Evolutionary conservation across 1,140 invertebrate species (phyloP), one percentile per base, ranked within the genome.

Genomic region (Trichonephila clavata): DNA sequence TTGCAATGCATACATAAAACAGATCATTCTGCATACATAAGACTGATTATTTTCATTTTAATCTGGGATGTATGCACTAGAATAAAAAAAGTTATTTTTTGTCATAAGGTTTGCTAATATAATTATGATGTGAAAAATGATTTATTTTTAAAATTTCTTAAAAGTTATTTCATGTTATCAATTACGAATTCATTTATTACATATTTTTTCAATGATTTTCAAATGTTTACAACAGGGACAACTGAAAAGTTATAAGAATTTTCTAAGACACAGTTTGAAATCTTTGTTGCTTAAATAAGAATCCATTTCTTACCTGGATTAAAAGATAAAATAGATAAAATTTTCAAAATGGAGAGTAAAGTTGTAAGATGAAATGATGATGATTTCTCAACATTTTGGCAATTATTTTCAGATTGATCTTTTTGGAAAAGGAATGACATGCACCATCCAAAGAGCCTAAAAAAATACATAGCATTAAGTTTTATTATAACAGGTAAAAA

Each of bases 321-420:
- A 68, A 92, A 86, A 68, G 91, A 86, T 39, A 92, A 71, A 59
- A 92, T 57, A 39, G 91, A 86, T 59, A 92, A 92, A 32, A 92
- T 71, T 60, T 92, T 92, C 21, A 92, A 63, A 86, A 71, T 92
- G 21, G 81, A 86, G 13, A 92, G 43, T 71, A 92, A 77, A 16
- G 91, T 92, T 24, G 91, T 57, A 20, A 57, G 91, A 77, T 92
- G 91, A 77, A 71, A 92, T 7, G 21, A 20, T 20, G 20, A 20
- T 32, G 90, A 83, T 60, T 59, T 89, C 20, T 89, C 59, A 18
- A 71, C 16, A 18, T 14, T 87, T 65, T n/a, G 60, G 27, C 21
- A n/a, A 21, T 57, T 18, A 77, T 77, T 68, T 60, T 89, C 39
- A 57, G 65, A 60, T 7, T 7, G 43, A 59, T 84, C 50, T 24